phyloP scores from a whole-genome alignment of 2,113 vertebrate genomes.

The Heteronetta atricapilla region DNA sequence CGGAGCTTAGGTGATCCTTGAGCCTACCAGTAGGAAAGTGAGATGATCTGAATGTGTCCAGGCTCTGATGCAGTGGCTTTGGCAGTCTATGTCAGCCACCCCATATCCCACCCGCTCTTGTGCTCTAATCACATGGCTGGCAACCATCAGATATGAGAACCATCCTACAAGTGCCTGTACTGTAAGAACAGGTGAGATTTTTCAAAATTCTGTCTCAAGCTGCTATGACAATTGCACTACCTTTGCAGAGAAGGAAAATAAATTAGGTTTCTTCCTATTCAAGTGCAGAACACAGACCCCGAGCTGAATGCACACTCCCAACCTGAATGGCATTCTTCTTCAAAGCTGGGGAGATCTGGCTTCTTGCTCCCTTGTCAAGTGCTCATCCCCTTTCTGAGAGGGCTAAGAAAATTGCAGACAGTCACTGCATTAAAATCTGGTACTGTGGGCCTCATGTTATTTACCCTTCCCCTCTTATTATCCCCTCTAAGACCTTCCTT shows the following conservation, averaged over 20 bases:
- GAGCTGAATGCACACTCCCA: background rate
- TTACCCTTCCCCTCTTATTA: background rate
- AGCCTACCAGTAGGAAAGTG: background rate
- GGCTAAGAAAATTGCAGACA: background rate
- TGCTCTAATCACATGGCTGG: background rate
- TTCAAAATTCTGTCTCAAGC: background rate
- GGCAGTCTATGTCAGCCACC: background rate
- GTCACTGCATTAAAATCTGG: background rate
- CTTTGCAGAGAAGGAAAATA: background rate
- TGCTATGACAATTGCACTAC: background rate
- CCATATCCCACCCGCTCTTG: background rate
- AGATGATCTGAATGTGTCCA: background rate
- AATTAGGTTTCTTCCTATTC: background rate
- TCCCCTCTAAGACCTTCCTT: background rate
- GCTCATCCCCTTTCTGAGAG: background rate
- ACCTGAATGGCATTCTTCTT: background rate
- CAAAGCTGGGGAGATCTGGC: accelerated
- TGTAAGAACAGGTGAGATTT: background rate
- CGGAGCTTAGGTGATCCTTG: background rate
- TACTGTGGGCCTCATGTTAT: background rate
- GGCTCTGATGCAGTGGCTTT: background rate
- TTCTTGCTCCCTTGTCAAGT: background rate
- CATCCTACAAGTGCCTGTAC: background rate
- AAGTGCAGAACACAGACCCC: background rate
- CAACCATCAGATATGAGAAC: background rate